A percentile compares a stretch with the other conserved stretches of the same genome.
Conservation (phyloP, 2,797 vertebrate species). For the Carcharodon carcharias region DNA sequence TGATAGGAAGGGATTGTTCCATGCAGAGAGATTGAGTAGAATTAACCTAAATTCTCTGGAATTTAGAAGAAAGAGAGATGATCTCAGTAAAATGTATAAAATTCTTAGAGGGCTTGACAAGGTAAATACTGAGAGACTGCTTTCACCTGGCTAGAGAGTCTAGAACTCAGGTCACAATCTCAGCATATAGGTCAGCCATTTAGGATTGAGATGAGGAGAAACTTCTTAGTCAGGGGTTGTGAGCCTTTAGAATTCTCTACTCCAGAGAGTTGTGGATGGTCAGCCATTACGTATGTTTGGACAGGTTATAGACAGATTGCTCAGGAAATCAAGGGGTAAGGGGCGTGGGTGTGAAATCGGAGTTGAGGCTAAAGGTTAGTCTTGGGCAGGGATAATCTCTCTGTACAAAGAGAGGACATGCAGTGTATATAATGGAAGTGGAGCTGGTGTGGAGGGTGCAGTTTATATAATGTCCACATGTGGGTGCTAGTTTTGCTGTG, state of each 20-base stretch:
- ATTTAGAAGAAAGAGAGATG: neutral
- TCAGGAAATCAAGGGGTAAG: neutral
- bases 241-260: neutral
- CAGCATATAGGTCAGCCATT: neutral
- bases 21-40: neutral
- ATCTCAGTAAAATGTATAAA: neutral
- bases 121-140: neutral
- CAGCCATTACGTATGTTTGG: neutral
- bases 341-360: neutral
- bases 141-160: neutral
- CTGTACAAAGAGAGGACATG: neutral
- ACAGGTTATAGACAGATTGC: neutral
- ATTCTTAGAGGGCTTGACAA: neutral
- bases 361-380: neutral
- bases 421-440: neutral
- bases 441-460: neutral
- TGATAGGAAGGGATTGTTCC: neutral
- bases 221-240: neutral
- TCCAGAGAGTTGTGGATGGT: neutral
- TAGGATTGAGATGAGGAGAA: neutral
- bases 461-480: neutral
- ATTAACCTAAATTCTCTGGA: neutral
- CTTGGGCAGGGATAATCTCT: neutral
- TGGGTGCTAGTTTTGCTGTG: neutral
- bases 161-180: neutral